A percentile compares a stretch with the other conserved stretches of the same genome.
These are phyloP conservation scores for Sebastes iracundus DNA, from an alignment of 2,797 vertebrate genomes.

Conservation along the genomic window DNA sequence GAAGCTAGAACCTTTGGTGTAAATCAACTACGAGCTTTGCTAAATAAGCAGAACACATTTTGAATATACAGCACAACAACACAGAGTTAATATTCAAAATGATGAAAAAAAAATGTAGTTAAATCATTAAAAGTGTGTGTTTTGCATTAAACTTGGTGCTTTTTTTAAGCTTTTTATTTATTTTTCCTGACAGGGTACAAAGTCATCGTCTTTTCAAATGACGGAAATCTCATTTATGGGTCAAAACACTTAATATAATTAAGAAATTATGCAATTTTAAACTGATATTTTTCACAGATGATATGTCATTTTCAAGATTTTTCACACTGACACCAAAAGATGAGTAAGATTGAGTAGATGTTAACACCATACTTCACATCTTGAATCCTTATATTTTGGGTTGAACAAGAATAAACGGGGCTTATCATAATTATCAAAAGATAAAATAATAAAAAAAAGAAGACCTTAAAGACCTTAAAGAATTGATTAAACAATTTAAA, in stretches of 20 bases:
- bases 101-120: background rate
- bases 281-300: background rate
- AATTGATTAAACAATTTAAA: background rate
- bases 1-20: background rate
- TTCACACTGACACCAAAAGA: background rate
- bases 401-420: background rate
- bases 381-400: background rate
- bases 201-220: background rate
- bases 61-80: conserved; percentile 1
- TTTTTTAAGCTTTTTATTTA: background rate
- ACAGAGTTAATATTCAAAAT: background rate
- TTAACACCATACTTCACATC: background rate
- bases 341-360: background rate
- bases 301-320: background rate
- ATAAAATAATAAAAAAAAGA: background rate
- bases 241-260: background rate
- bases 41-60: conserved; percentile 52
- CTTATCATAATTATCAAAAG: background rate
- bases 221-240: background rate
- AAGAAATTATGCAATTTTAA: background rate
- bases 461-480: background rate
- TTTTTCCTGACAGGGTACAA: background rate
- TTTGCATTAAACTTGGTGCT: background rate
- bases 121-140: background rate
- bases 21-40: conserved; percentile 50